Percentiles rank a stretch among this genome's conserved stretches.
These are phyloP conservation scores for Thaumatotibia leucotreta DNA, from an alignment of 1,140 invertebrate genomes.

Conservation along the genomic window DNA sequence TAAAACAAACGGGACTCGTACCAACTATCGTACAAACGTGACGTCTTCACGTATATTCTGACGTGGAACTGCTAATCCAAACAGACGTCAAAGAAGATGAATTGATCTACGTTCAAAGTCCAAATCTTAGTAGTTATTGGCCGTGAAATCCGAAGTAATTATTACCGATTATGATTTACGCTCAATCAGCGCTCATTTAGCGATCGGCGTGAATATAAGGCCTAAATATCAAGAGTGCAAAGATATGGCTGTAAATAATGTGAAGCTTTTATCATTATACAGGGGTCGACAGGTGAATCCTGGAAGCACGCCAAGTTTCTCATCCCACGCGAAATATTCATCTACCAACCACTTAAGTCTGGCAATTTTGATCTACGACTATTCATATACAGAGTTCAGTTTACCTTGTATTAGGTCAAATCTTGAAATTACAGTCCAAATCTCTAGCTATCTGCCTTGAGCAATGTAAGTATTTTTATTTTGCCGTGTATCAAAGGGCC, in stretches of 20 bases:
- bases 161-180: neutral
- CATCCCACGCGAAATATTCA: constrained; percentile 45
- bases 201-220: neutral
- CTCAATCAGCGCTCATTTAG: neutral
- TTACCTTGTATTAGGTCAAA: constrained; percentile 21
- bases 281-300: constrained; percentile 63
- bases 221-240: constrained; percentile 3
- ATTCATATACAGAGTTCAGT: constrained; percentile 9
- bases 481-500: constrained; percentile 38
- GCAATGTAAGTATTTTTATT: constrained; percentile 56
- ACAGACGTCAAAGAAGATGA: neutral
- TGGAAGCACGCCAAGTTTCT: constrained; percentile 45
- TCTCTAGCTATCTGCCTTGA: constrained; percentile 53
- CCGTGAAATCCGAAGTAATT: neutral
- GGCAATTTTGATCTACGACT: constrained; percentile 1
- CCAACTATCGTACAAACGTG: neutral
- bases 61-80: neutral
- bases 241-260: constrained; percentile 60
- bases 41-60: neutral
- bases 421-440: constrained; percentile 62
- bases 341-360: constrained; percentile 25
- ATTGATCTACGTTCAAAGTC: neutral
- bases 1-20: neutral
- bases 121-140: neutral
- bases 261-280: constrained; percentile 57